phyloP scores from a whole-genome alignment of 2,888 invertebrate species.

The Polietes domitor region DNA sequence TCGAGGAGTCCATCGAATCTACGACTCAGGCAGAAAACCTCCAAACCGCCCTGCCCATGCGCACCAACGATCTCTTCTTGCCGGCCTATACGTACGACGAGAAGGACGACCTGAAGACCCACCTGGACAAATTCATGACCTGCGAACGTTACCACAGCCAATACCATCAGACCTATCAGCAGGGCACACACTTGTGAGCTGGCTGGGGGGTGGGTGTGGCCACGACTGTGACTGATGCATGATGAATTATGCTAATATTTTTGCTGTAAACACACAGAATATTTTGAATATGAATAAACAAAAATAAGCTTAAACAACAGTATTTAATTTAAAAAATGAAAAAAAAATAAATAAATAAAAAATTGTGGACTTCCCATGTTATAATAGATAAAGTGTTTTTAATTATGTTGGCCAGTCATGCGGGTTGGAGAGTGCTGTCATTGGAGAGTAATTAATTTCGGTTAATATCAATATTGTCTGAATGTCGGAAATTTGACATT shows the following conservation, averaged over 20 bases:
- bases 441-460: too few species aligned
- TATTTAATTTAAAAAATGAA: not conserved
- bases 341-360: not conserved
- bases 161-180: conserved; percentile 55
- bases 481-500: too few species aligned
- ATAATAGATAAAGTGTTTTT: not conserved
- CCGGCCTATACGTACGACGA: conserved; percentile 58
- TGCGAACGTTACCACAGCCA: conserved; percentile 74
- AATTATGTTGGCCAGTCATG: not conserved
- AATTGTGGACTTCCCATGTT: not conserved
- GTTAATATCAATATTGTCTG: too few species aligned
- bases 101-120: conserved; percentile 69
- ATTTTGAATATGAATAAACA: not conserved
- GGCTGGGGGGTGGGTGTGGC: not conserved
- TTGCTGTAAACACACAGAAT: not conserved
- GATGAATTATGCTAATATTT: not conserved
- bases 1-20: conserved; percentile 26
- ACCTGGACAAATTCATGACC: conserved; percentile 73
- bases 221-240: not conserved
- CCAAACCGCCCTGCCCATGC: conserved; percentile 21
- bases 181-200: conserved; percentile 50
- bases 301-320: not conserved
- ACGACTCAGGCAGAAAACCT: conserved; percentile 17
- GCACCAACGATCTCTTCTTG: conserved; percentile 47
- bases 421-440: too few species aligned